Percentiles rank a stretch among this genome's conserved stretches.
Conservation (phyloP, 2,113 vertebrate genomes). For the Rhinolophus ferrumequinum region DNA sequence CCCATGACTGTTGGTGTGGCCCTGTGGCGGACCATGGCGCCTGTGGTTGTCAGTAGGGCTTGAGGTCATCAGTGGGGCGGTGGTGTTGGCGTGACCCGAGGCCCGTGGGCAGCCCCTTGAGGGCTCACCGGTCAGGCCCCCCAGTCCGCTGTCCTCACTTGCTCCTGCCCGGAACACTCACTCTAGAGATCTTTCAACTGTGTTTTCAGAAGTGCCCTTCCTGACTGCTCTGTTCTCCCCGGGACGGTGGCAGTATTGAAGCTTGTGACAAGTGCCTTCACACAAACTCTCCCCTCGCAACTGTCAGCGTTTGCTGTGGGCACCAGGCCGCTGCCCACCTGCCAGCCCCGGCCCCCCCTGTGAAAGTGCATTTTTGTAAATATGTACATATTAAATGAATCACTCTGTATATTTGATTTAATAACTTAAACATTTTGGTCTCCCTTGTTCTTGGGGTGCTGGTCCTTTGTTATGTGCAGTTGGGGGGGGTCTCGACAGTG, state of each 20-base stretch:
- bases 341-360: constrained; percentile 84
- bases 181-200: constrained; percentile 86
- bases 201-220: constrained; percentile 90
- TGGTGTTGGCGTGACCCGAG: neutral
- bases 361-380: constrained; percentile 91
- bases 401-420: constrained; percentile 99
- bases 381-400: constrained; percentile 98
- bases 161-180: constrained; percentile 71
- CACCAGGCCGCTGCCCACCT: constrained; percentile 73
- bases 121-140: fast-evolving
- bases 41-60: neutral
- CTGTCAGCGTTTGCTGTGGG: constrained; percentile 86
- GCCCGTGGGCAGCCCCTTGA: neutral
- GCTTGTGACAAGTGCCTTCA: constrained; percentile 98
- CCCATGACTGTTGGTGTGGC: neutral
- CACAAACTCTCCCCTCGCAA: constrained; percentile 86
- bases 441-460: constrained; percentile 86
- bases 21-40: neutral
- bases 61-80: too few relatives aligned
- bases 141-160: neutral
- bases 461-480: constrained; percentile 92
- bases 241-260: constrained; percentile 87
- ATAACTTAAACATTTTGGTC: constrained; percentile 93
- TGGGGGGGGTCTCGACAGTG: constrained; percentile 82
- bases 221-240: constrained; percentile 70